Evolutionary conservation across 2,888 invertebrate species (phyloP), one percentile per base, ranked within the genome.

Genomic region (Osmoderma eremita): DNA sequence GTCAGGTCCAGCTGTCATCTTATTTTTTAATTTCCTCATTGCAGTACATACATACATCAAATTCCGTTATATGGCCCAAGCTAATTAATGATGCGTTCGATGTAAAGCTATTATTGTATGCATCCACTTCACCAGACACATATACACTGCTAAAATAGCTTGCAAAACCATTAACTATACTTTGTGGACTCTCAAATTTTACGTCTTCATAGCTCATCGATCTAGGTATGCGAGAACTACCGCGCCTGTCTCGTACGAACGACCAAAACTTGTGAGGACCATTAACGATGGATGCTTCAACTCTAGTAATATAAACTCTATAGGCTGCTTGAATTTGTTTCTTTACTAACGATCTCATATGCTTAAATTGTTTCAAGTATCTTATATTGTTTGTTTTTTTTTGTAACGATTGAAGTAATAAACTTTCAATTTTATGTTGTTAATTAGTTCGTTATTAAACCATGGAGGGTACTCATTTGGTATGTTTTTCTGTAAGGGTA

Each of bases 1-100:
- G n/a, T 53, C 53, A 1, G 8, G 53, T 12, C 30, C 53, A 12
- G 53, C 3, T 3, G 53, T 53, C 36, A 30, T 30, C 13, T 53
- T 53, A 17, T 24, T 53, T 42, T 17, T 42, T 1, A 42, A 12
- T 42, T 42, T 42, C 4, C n/a, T 42, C 3, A 5, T 3, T n/a
- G 41, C 4, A 41, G 42, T 36, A 36, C 36, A n/a, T 30, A 30
- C 3, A 24, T 4, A 24, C 24, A 4, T 24, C 24, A 3, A 24
- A 24, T 24, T 24, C 24, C 24, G 24, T 24, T 24, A 24, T 24
- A 24, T 24, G n/a, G n/a, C n/a, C n/a, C n/a, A n/a, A n/a, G n/a
- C n/a, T n/a, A n/a, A n/a, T n/a, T n/a, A n/a, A 24, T 24, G 24
- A 24, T 24, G 24, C 24, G 24, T 5, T 24, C 24, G 24, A 24